phyloP scores from a whole-genome alignment of 2,113 vertebrate genomes.

The Aramus guarauna region DNA sequence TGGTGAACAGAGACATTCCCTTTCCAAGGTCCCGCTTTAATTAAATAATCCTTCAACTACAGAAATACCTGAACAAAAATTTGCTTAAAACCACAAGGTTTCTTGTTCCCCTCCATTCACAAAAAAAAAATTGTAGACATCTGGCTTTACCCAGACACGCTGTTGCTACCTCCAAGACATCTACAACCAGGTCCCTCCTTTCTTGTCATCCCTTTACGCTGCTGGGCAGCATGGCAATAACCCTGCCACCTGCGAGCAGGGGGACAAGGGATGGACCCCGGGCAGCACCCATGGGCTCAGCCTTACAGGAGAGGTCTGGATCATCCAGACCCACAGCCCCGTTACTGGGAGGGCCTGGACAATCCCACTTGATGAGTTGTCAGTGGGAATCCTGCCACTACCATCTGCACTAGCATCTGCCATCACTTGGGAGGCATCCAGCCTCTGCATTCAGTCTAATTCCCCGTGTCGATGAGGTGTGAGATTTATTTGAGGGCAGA shows the following conservation, averaged over 20 bases:
- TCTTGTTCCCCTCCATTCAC: neutral
- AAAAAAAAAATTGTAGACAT: neutral
- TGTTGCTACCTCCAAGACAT: neutral
- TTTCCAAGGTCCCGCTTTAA: neutral
- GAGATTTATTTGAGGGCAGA: conserved; percentile 9
- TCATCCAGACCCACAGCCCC: neutral
- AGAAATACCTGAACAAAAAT: neutral
- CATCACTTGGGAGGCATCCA: conserved; percentile 1
- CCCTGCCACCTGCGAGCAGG: neutral
- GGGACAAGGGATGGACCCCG: neutral
- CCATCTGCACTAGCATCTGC: conserved; percentile 23
- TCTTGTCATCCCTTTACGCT: neutral
- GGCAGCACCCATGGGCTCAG: neutral
- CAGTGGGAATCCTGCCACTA: neutral
- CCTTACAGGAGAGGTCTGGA: neutral
- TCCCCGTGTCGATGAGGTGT: neutral
- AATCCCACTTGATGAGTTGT: neutral
- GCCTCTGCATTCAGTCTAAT: neutral
- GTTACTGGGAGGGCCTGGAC: neutral
- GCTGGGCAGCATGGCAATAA: neutral
- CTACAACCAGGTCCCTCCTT: neutral
- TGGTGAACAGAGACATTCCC: neutral
- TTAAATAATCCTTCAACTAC: neutral
- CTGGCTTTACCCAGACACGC: neutral
- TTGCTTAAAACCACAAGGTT: neutral